Conservation (phyloP, 2,888 invertebrate genomes). For the Julus scanicus region DNA sequence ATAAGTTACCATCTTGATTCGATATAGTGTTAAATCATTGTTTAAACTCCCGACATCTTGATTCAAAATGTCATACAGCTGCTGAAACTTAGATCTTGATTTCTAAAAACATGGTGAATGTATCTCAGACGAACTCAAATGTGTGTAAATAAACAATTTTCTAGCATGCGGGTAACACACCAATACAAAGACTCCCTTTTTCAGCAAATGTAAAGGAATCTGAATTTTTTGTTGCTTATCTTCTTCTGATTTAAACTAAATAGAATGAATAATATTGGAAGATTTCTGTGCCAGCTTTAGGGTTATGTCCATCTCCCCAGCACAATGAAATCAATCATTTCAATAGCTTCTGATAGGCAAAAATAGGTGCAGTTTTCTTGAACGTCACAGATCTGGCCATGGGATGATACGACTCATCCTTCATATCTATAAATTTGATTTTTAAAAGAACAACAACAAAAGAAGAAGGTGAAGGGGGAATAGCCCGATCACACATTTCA, state of each 20-base stretch:
- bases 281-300: neutral
- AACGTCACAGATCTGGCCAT: neutral
- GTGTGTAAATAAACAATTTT: neutral
- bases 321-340: constrained; percentile 28
- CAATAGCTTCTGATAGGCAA: neutral
- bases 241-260: neutral
- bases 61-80: neutral
- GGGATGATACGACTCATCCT: neutral
- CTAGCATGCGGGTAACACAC: neutral
- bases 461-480: neutral
- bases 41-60: neutral
- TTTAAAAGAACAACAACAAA: constrained; percentile 17
- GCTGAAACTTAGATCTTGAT: neutral
- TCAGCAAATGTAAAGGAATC: neutral
- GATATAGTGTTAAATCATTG: too few species aligned
- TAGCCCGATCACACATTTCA: neutral
- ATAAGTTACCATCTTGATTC: too few species aligned
- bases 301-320: neutral
- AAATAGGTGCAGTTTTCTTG: neutral
- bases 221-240: neutral
- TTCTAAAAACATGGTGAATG: neutral
- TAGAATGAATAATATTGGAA: neutral
- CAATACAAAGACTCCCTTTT: neutral
- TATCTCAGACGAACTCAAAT: neutral
- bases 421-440: neutral